A percentile compares a stretch with the other conserved stretches of the same genome.
Evolutionary conservation across 1,140 invertebrate species (phyloP).

Genomic region (Adoxophyes honmai): DNA sequence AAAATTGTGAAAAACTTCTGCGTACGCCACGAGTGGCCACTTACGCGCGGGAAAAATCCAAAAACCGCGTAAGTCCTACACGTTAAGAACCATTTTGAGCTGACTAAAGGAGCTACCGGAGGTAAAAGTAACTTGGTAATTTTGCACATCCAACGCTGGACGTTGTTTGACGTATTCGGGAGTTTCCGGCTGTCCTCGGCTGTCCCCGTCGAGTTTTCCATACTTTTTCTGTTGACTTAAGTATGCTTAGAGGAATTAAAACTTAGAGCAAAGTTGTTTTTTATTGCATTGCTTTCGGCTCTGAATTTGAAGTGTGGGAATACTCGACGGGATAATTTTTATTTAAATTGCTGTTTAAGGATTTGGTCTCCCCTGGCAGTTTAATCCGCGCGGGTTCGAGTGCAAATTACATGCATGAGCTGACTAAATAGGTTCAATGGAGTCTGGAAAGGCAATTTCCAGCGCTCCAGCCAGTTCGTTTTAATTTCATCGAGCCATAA

Average conservation of each 20-base stretch:
- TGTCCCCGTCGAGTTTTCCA: slow-evolving; percentile 35
- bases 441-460: slow-evolving; percentile 14
- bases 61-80: background rate
- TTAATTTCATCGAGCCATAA: background rate
- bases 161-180: slow-evolving; percentile 34
- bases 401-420: slow-evolving; percentile 6
- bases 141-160: slow-evolving; percentile 28
- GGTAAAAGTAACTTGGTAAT: background rate
- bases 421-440: slow-evolving; percentile 9
- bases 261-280: slow-evolving; percentile 44
- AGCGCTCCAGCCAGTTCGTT: slow-evolving; percentile 6
- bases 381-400: background rate
- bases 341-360: slow-evolving; percentile 5
- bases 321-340: slow-evolving; percentile 2
- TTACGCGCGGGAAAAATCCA: background rate
- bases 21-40: slow-evolving; percentile 16
- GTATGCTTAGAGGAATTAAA: slow-evolving; percentile 49
- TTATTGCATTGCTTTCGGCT: slow-evolving; percentile 15
- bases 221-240: slow-evolving; percentile 46
- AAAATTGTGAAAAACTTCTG: slow-evolving; percentile 58
- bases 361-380: background rate
- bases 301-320: slow-evolving; percentile 10
- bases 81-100: background rate
- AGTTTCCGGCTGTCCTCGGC: slow-evolving; percentile 31
- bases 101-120: too few relatives aligned